Percentiles rank a stretch among this genome's conserved stretches.
Evolutionary conservation across 2,888 invertebrate genomes (phyloP).

Genomic region (Parnassius orleans): DNA sequence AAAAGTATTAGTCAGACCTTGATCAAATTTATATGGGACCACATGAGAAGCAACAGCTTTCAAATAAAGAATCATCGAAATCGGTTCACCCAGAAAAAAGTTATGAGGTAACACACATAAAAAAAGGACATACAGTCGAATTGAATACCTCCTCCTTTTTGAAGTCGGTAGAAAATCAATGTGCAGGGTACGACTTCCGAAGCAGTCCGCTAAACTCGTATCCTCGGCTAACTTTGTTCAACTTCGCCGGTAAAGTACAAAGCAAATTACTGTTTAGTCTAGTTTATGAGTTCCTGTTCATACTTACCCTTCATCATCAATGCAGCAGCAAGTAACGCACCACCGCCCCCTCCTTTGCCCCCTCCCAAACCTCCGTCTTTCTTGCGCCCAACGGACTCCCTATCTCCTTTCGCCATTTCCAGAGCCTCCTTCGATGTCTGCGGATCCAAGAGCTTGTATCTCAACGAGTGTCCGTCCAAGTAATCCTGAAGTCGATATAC

Average conservation of each 20-base stretch:
- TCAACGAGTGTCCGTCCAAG: conserved; percentile 86
- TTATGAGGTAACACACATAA: too few relatives aligned
- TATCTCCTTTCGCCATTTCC: conserved; percentile 66
- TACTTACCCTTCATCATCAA: conserved; percentile 83
- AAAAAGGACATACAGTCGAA: too few relatives aligned
- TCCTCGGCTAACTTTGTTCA: too few relatives aligned
- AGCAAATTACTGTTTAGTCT: not conserved
- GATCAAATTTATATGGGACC: too few relatives aligned
- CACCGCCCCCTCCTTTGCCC: conserved; percentile 49
- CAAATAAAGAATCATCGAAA: too few relatives aligned
- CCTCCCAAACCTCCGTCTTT: conserved; percentile 50
- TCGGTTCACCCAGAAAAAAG: too few relatives aligned
- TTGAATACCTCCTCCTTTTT: too few relatives aligned
- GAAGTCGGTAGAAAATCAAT: too few relatives aligned
- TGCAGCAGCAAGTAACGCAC: conserved; percentile 79
- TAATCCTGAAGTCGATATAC: conserved; percentile 85
- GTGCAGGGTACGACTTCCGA: too few relatives aligned
- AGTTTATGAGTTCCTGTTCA: not conserved
- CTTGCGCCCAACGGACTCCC: conserved; percentile 68
- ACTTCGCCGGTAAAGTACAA: not conserved
- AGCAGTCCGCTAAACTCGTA: too few relatives aligned
- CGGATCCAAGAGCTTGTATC: conserved; percentile 85
- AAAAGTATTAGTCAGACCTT: too few relatives aligned
- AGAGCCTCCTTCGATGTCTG: conserved; percentile 81
- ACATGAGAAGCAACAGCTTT: too few relatives aligned